Conservation (phyloP, 2,113 vertebrate species). For the Menidia beryllina region DNA sequence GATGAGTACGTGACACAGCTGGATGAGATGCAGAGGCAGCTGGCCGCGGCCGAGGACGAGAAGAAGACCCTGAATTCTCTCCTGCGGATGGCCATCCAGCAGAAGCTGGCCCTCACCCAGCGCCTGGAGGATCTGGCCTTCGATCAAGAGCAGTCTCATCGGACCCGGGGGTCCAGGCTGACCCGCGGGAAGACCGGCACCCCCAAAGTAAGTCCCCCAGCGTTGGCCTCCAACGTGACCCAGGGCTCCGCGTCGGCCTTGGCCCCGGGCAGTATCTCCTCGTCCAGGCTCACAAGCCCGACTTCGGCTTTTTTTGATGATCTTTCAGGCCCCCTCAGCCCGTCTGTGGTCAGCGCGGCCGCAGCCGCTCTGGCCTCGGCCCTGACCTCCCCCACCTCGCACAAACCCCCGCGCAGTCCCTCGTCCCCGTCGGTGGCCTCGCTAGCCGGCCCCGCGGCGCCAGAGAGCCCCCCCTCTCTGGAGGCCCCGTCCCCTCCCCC, state of each 20-base stretch:
- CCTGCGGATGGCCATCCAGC: conserved; percentile 97
- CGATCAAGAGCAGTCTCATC: conserved; percentile 93
- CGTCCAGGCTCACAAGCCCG: conserved; percentile 48
- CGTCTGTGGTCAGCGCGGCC: conserved; percentile 35
- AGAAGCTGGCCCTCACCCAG: conserved; percentile 98
- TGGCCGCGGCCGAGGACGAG: conserved; percentile 96
- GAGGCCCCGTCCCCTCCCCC: conserved; percentile 63
- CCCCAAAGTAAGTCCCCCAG: conserved; percentile 93
- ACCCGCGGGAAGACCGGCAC: conserved; percentile 88
- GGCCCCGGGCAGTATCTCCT: conserved; percentile 68
- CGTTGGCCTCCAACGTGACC: conserved; percentile 25
- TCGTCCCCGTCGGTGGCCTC: conserved; percentile 34
- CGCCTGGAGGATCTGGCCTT: conserved; percentile 97
- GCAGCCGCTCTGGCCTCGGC: conserved; percentile 33
- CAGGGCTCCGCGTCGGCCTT: conserved; percentile 36
- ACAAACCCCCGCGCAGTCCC: conserved; percentile 23
- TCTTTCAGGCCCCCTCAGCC: conserved; percentile 28
- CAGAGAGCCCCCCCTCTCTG: conserved; percentile 71
- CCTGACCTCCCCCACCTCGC: conserved; percentile 43
- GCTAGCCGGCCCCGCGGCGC: conserved; percentile 45
- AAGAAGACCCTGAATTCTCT: conserved; percentile 99
- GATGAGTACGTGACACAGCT: conserved; percentile 96
- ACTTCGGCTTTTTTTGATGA: conserved; percentile 34
- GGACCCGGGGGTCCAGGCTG: conserved; percentile 85
- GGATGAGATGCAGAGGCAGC: conserved; percentile 98